A percentile compares a stretch with the other conserved stretches of the same genome.
These are phyloP conservation scores for Piezodorus guildinii DNA, from an alignment of 1,140 invertebrate species.

Conservation along the genomic window DNA sequence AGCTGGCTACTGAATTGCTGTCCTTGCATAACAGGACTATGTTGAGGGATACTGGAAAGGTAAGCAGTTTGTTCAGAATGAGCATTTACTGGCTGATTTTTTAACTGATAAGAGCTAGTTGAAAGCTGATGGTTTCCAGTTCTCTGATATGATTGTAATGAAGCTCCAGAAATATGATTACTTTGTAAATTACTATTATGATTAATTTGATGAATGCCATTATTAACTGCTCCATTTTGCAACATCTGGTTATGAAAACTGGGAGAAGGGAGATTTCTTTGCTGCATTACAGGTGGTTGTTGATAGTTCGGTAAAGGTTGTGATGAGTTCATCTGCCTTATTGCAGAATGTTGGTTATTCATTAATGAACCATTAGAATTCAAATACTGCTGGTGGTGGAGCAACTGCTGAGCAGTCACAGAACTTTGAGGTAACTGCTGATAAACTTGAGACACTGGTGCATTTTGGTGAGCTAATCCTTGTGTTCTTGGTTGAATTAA, in stretches of 20 bases:
- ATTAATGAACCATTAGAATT: slow-evolving; percentile 1
- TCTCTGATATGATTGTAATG: not conserved
- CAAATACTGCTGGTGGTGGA: not conserved
- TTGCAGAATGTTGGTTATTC: not conserved
- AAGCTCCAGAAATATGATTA: not conserved
- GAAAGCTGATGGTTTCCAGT: not conserved
- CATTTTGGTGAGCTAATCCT: not conserved
- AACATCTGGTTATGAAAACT: slow-evolving; percentile 1
- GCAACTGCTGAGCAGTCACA: not conserved
- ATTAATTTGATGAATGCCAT: not conserved
- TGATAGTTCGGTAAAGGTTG: not conserved
- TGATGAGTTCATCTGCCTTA: not conserved
- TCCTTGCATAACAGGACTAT: not conserved
- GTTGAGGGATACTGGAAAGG: not conserved
- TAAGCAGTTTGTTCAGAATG: not conserved
- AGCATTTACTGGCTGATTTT: not conserved
- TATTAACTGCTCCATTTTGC: not conserved
- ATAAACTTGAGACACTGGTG: not conserved
- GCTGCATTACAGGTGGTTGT: slow-evolving; percentile 1
- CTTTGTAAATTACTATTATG: not conserved
- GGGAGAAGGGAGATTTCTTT: slow-evolving; percentile 5
- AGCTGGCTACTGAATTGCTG: not conserved
- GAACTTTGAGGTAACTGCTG: not conserved
- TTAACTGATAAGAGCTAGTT: not conserved
- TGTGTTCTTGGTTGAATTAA: not conserved